Base-by-base conservation (phyloP, 2,113 vertebrate genomes). In the Rhinopomastus cyanomelas region DNA sequence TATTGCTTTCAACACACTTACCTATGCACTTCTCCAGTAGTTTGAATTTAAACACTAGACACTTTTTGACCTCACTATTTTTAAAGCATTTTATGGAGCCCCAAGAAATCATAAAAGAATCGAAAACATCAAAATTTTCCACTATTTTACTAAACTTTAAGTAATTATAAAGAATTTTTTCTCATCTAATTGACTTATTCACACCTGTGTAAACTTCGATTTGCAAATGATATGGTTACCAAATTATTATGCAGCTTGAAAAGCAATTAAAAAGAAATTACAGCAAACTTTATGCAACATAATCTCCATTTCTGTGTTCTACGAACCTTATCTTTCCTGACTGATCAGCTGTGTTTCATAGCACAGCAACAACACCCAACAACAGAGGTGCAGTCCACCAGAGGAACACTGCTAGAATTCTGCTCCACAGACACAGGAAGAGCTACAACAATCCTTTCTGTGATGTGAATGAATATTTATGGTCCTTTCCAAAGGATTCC, bases 261-360 rank as follows among this genome's bases (percentile, higher is more conserved):
- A 92, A 89, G 30, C 44, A 87, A 87, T 66, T 85, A 80, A 93
- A 91, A 87, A 59, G 29, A 87, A 89, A 87, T 73, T 93, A 77
- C 27, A 77, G 37, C 8, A 89, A 85, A 66, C 34, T 62, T 85
- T 27, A 87, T 85, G 56, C 52, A 80, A 55, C 29, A 69, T 85
- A 90, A 52, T 23, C 57, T 75, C 91, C 3, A 51, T 78, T 90
- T 90, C 59, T 74, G 16, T 68, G 19, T 77, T 91, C 68, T 71
- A 9, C 78, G 73, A 86, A 67, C 34, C 37, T 85, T 32, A 56
- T 34, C 92, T 4, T 71, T 83, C 48, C 34, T 67, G 65, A 85
- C 20, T 37, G 11, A 51, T 66, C 55, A 59, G 11, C 26, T 64
- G 23, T 56, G 17, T 67, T 82, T 71, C 34, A 42, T 2, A 64